Evolutionary conservation across 1,140 invertebrate species (phyloP), one percentile per base, ranked within the genome.

Genomic region (Caenorhabditis inopinata): DNA sequence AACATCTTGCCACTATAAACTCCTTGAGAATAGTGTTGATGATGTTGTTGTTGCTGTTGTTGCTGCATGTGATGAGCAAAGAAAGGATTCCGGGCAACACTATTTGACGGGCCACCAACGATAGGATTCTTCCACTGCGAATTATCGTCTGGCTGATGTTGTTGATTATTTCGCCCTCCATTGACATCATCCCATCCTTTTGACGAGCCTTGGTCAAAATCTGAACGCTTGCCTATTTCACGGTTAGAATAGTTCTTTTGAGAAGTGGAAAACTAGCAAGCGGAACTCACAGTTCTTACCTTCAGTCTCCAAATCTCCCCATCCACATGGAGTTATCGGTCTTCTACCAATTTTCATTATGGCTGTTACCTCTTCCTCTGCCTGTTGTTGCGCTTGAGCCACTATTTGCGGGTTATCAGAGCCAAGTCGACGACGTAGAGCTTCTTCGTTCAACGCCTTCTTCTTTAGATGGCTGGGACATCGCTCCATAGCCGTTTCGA

Each of bases 41-140:
- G 58, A 21, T 68, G 58, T 68, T 68, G 58, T 68, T 68, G 58
- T n/a, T 68, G 58, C 1, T 35, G 32, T 11, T 35, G 32, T 9
- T 68, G 58, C 12, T 68, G 58, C 58, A 68, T 68, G 58, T 68
- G 58, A 9, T 68, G 58, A 21, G 58, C 58, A 25, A 68, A 68
- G 58, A 68, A 68, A 21, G 58, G 58, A 42, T 68, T 68, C 35
- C 58, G 58, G 9, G 58, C 38, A 9, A 38, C 58, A n/a, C n/a
- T 68, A 2, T 23, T 29, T 12, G 58, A 68, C 38, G 14, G 58
- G 9, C 58, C 58, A n/a, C 58, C 58, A 21, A 16, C 25, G 0
- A 14, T 18, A 1, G 58, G 58, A 68, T 38, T 68, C 9, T 38
- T 68, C 58, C 58, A 68, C 32, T 38, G 12, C 7, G 58, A 68